Percentiles rank a stretch among this genome's conserved stretches.
Conservation (phyloP, 2,797 vertebrate species). For the Petrocephalus sullivani region DNA sequence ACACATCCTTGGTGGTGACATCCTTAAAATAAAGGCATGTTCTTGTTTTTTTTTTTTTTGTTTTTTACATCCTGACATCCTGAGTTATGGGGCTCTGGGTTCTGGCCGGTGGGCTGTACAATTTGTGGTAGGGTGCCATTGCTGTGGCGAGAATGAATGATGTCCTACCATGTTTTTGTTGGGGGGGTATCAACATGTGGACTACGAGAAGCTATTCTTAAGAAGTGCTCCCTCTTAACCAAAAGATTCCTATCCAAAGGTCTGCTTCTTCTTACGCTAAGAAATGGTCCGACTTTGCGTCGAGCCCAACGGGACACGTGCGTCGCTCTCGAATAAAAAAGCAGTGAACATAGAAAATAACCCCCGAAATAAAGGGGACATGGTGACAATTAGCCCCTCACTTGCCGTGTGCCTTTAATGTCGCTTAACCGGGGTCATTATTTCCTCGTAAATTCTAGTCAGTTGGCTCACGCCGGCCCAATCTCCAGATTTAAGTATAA, state of each 20-base stretch:
- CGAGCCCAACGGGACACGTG: slow-evolving; percentile 47
- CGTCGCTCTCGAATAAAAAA: slow-evolving; percentile 33
- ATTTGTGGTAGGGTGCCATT: slow-evolving; percentile 69
- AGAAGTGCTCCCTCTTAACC: slow-evolving; percentile 60
- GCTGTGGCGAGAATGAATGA: slow-evolving; percentile 66
- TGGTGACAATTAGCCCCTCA: slow-evolving; percentile 35
- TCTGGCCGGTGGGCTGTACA: slow-evolving; percentile 72
- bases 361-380: slow-evolving; percentile 18
- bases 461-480: slow-evolving; percentile 45
- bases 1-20: slow-evolving; percentile 49
- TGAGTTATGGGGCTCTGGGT: slow-evolving; percentile 72
- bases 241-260: slow-evolving; percentile 60
- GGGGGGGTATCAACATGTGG: slow-evolving; percentile 71
- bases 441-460: slow-evolving; percentile 58
- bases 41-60: slow-evolving; percentile 46
- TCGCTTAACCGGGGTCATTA: slow-evolving; percentile 53
- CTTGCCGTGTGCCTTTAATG: slow-evolving; percentile 48
- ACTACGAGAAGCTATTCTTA: slow-evolving; percentile 73
- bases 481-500: slow-evolving; percentile 54
- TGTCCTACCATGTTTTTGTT: slow-evolving; percentile 72
- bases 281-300: slow-evolving; percentile 54
- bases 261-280: slow-evolving; percentile 64
- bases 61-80: slow-evolving; percentile 52
- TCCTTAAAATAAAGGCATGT: slow-evolving; percentile 59
- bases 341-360: background rate